Base-by-base conservation (phyloP, 2,797 vertebrate genomes). In the Sitta carolinensis region DNA sequence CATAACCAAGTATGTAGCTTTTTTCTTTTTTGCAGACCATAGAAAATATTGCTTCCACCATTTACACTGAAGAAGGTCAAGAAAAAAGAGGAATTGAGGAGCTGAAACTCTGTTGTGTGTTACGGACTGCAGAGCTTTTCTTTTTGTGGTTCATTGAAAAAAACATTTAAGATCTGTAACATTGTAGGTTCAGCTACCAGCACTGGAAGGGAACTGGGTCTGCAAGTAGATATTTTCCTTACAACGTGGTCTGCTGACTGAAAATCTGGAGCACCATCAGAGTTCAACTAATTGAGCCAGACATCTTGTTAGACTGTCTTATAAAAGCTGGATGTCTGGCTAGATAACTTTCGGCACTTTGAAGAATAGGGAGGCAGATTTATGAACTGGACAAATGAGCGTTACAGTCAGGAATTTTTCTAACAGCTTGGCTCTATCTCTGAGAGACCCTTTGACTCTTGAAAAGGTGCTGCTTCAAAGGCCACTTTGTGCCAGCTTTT, bases 241-340 rank as follows among this genome's bases (percentile, higher is more conserved):
- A 90, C 64, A 87, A 85, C 92, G 90, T 95, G 89, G 57, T 97
- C 78, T 97, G 78, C 93, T 93, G 81, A 89, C 72, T 89, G 72
- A 64, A 95, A 96, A 85, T 54, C 90, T 97, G 95, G 95, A 96
- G 81, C 84, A 77, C 72, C 81, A 92, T 90, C 92, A 89, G 94
- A 87, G 89, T 95, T 94, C 86, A 88, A 74, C 92, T 95, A 93
- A 95, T 95, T 91, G 93, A 93, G 90, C 92, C 96, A 97, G 94
- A 94, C 93, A 95, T 90, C 80, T 93, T 95, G 83, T 94, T 94
- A 96, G 93, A 94, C 93, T 91, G 95, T 93, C 89, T 95, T 96
- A 72, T 87, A 92, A 95, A 93, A 97, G 42, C 83, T 97, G 92
- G 74, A 93, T 95, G 92, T 90, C 95, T 97, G 95, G 84, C 92